Evolutionary conservation across 2,888 invertebrate genomes (phyloP), one percentile per base, ranked within the genome.

Genomic region (Dione vanillae): DNA sequence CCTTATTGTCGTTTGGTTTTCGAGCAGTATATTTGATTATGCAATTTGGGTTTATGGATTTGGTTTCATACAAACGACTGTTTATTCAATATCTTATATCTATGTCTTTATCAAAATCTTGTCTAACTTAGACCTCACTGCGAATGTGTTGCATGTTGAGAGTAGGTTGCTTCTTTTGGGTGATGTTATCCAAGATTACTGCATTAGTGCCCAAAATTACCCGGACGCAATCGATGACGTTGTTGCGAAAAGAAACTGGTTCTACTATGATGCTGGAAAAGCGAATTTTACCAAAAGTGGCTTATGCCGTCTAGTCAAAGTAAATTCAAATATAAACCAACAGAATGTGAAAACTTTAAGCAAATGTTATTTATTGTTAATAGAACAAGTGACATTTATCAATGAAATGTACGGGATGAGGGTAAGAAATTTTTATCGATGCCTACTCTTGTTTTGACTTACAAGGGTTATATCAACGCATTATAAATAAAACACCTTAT

Each of bases 391-490:
- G 7, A 78, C 75, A 8, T 90, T 85, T 71, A 83, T 91, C 40
- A 91, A 91, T 76, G 79, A 79, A 75, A 86, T 89, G 82, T 90
- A 82, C 77, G 91, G 91, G 71, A 78, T 86, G 51, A 81, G 91
- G 83, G 91, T 91, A 83, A 84, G 87, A 74, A 9, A 45, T 49
- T n/a, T n/a, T n/a, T n/a, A 66, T 54, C 61, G 11, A 19, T 59
- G 19, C 16, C 16, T 12, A 41, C n/a, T 41, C 14, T 14, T 41
- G 2, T 3, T 14, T 11, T 40, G 37, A 41, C n/a, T n/a, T n/a
- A n/a, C n/a, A n/a, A n/a, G n/a, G n/a, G n/a, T n/a, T n/a, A n/a
- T n/a, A n/a, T n/a, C n/a, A n/a, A n/a, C n/a, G n/a, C n/a, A n/a
- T n/a, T n/a, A n/a, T n/a, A n/a, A n/a, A n/a, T n/a, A n/a, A n/a